Conservation (phyloP, 2,888 invertebrate species). For the Carterocephalus palaemon region DNA sequence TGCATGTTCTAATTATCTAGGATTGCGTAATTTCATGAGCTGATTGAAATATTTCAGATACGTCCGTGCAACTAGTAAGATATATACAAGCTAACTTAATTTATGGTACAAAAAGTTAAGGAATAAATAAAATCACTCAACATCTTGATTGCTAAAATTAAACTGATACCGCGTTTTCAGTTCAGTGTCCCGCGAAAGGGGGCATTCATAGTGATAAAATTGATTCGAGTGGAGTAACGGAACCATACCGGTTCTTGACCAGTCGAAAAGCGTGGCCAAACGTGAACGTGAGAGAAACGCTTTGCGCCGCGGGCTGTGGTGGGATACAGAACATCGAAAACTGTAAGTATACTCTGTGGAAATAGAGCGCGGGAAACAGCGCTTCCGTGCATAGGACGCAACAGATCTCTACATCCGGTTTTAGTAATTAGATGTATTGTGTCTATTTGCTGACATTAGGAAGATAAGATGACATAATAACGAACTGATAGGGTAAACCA, state of each 20-base stretch:
- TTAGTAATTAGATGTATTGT: conserved; percentile 7
- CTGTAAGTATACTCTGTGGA: conserved; percentile 17
- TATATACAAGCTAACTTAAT: too few relatives aligned
- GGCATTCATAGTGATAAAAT: conserved; percentile 25
- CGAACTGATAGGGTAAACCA: too few relatives aligned
- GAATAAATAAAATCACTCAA: too few relatives aligned
- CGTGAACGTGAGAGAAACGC: conserved; percentile 31
- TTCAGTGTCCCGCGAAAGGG: conserved; percentile 16
- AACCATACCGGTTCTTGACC: conserved; percentile 41
- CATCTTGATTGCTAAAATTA: too few relatives aligned
- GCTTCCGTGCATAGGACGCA: conserved; percentile 21
- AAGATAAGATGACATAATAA: conserved; percentile 5
- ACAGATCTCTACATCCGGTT: conserved; percentile 17
- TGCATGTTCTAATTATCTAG: too few relatives aligned
- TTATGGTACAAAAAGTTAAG: too few relatives aligned
- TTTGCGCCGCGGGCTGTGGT: conserved; percentile 2
- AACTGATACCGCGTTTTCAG: too few relatives aligned
- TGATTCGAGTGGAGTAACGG: conserved; percentile 41
- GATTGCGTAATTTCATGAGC: too few relatives aligned
- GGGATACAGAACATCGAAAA: too few relatives aligned
- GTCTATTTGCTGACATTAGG: conserved; percentile 6
- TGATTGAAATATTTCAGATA: too few relatives aligned
- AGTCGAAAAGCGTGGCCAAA: conserved; percentile 49
- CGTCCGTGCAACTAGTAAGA: too few relatives aligned
- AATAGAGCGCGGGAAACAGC: conserved; percentile 25